Percentiles rank a stretch among this genome's conserved stretches.
phyloP scores from a whole-genome alignment of 2,113 vertebrate genomes.

The Pyrgilauda ruficollis region DNA sequence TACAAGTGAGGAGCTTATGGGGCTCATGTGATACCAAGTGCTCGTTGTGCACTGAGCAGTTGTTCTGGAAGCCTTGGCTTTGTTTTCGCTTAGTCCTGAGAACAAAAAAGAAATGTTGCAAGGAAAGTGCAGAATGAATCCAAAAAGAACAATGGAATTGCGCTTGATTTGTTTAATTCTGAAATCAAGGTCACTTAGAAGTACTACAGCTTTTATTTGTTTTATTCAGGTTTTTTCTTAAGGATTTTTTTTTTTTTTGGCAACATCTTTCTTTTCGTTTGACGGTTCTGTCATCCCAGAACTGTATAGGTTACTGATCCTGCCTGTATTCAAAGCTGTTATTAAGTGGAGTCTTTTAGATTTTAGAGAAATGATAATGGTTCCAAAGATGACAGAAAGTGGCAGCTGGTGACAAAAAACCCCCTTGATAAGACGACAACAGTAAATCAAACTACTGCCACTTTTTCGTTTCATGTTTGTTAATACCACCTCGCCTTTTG shows the following conservation, averaged over 20 bases:
- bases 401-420: constrained; percentile 89
- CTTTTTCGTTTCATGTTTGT: constrained; percentile 89
- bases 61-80: constrained; percentile 41
- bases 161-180: constrained; percentile 76
- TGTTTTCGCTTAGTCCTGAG: neutral
- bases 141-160: constrained; percentile 68
- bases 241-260: constrained; percentile 54
- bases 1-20: constrained; percentile 10
- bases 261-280: constrained; percentile 81
- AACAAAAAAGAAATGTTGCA: constrained; percentile 67
- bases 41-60: neutral
- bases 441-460: constrained; percentile 89
- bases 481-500: constrained; percentile 90
- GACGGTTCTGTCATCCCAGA: constrained; percentile 77
- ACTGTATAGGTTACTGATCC: constrained; percentile 82
- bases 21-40: constrained; percentile 11
- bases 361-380: constrained; percentile 90
- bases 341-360: constrained; percentile 88
- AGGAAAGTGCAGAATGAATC: constrained; percentile 62
- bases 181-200: constrained; percentile 84
- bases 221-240: constrained; percentile 13
- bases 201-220: constrained; percentile 74
- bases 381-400: constrained; percentile 90
- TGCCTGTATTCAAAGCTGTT: constrained; percentile 87
- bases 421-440: constrained; percentile 88